A percentile compares a stretch with the other conserved stretches of the same genome.
phyloP scores from a whole-genome alignment of 2,888 invertebrate genomes.

The Epinotia brunnichana region DNA sequence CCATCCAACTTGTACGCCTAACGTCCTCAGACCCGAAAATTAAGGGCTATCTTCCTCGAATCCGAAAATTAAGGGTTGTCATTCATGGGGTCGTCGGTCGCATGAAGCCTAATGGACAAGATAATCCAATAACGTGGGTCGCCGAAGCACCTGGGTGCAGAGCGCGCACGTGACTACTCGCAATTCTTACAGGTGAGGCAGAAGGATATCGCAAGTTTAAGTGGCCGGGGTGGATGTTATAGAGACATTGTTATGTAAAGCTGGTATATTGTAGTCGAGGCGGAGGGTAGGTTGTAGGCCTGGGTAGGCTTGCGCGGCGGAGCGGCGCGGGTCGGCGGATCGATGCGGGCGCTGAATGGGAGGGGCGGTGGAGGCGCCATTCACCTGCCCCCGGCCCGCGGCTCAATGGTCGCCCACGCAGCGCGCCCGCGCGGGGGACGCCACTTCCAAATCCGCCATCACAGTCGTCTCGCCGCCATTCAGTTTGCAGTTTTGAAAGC shows the following conservation, averaged over 20 bases:
- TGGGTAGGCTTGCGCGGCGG: constrained; percentile 41
- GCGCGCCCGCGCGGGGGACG: constrained; percentile 55
- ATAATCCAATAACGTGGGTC: constrained; percentile 53
- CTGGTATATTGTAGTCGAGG: constrained; percentile 26
- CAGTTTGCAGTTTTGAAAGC: constrained; percentile 70
- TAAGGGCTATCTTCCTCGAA: constrained; percentile 6
- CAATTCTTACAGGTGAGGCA: not conserved
- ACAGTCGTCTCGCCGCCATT: constrained; percentile 72
- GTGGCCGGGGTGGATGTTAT: not conserved
- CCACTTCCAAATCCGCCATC: constrained; percentile 70
- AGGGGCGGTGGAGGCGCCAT: constrained; percentile 70
- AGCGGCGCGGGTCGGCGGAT: constrained; percentile 57
- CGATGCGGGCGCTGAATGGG: constrained; percentile 73
- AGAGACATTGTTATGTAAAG: constrained; percentile 25
- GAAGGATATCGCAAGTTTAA: constrained; percentile 9
- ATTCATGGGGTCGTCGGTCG: constrained; percentile 39
- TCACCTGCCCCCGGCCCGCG: constrained; percentile 71
- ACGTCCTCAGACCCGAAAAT: not conserved
- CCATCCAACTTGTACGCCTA: not conserved
- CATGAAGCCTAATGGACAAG: constrained; percentile 50
- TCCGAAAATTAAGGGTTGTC: constrained; percentile 43
- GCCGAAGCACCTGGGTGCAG: constrained; percentile 36
- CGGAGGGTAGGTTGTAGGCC: constrained; percentile 34
- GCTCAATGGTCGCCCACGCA: constrained; percentile 82
- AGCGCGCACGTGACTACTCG: constrained; percentile 10